These are phyloP conservation scores for Marcusenius ussheri DNA, from an alignment of 2,113 vertebrate genomes.

Conservation along the genomic window DNA sequence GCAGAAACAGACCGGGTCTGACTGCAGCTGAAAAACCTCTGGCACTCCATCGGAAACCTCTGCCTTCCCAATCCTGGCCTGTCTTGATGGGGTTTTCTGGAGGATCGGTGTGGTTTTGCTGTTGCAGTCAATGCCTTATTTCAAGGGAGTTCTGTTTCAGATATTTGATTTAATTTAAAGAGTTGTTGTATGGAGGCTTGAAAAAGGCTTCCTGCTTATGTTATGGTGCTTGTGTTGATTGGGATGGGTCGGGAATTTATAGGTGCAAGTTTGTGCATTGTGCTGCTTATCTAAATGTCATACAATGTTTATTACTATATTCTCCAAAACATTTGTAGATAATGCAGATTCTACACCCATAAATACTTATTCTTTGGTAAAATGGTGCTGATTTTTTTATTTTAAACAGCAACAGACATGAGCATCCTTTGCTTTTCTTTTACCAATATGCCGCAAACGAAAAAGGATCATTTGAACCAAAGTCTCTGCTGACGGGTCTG, in stretches of 20 bases:
- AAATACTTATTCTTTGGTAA: neutral
- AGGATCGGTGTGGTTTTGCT: neutral
- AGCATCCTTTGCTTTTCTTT: neutral
- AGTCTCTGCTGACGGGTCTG: neutral
- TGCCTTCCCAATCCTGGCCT: neutral
- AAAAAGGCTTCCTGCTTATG: neutral
- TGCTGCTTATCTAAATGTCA: neutral
- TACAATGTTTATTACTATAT: neutral
- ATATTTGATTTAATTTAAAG: neutral
- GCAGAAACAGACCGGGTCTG: neutral
- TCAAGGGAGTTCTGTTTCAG: neutral
- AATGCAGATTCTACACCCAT: neutral
- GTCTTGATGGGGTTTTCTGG: neutral
- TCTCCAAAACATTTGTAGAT: neutral
- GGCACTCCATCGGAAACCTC: neutral
- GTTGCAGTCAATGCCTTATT: neutral
- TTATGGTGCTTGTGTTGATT: neutral
- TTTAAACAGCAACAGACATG: neutral
- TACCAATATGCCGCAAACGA: neutral
- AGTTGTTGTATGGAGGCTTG: neutral
- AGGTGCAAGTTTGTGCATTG: neutral
- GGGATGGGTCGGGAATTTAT: neutral
- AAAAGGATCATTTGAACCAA: neutral
- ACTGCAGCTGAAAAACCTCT: neutral
- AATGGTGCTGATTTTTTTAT: neutral